Percentiles rank a stretch among this genome's conserved stretches.
phyloP scores from a whole-genome alignment of 2,888 invertebrate species.

The Polia nebulosa region DNA sequence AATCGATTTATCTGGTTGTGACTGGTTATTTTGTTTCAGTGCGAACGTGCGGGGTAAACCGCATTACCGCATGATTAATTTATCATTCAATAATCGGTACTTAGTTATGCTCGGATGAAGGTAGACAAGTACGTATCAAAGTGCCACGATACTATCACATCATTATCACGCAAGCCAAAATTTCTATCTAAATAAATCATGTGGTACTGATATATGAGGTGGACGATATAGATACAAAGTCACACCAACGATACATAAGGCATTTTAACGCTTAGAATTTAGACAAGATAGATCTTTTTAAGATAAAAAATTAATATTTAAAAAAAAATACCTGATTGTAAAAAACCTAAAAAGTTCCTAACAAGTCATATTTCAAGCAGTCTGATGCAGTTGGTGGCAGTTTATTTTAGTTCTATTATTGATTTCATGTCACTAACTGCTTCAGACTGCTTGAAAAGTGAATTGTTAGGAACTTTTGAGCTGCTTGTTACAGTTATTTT shows the following conservation, averaged over 20 bases:
- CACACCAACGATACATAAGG: conserved; percentile 10
- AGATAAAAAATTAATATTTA: conserved; percentile 27
- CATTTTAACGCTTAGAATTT: conserved; percentile 10
- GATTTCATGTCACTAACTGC: no score
- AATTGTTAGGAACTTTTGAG: no score
- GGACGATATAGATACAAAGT: background rate
- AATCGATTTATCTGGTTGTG: conserved; percentile 37
- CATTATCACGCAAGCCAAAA: conserved; percentile 42
- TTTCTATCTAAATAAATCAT: conserved; percentile 23
- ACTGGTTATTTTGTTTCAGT: conserved; percentile 35
- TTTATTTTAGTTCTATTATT: no score
- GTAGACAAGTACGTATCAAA: conserved; percentile 20
- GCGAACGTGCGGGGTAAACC: conserved; percentile 14
- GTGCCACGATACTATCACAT: conserved; percentile 42
- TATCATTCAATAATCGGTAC: conserved; percentile 33
- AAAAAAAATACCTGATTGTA: no score
- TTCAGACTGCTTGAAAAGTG: no score
- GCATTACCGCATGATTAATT: conserved; percentile 27
- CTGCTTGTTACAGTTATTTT: no score
- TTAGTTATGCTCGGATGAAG: conserved; percentile 14
- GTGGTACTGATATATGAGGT: conserved; percentile 16
- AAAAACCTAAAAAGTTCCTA: no score
- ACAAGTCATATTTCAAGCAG: no score
- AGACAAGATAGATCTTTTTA: conserved; percentile 5
- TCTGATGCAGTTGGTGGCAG: no score